Conservation (phyloP, 2,113 vertebrate species). For the Gymnocephalus cernua region DNA sequence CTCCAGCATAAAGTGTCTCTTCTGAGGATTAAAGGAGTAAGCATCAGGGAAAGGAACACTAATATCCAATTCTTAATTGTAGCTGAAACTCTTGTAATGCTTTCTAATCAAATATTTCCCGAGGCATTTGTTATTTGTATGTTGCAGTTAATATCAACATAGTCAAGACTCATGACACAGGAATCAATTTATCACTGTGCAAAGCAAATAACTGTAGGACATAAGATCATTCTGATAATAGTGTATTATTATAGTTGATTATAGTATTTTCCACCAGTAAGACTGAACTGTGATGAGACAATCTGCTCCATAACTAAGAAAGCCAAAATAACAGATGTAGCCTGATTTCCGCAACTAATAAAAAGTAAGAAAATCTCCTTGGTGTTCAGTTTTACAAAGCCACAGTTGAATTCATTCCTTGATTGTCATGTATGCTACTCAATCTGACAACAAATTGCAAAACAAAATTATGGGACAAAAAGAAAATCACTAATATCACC, state of each 20-base stretch:
- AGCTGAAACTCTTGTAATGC: constrained; percentile 53
- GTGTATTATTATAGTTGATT: constrained; percentile 2
- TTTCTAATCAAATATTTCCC: constrained; percentile 66
- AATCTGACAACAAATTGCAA: constrained; percentile 1
- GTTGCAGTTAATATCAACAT: constrained; percentile 67
- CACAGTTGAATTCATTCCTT: constrained; percentile 3
- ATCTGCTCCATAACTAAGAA: constrained; percentile 15
- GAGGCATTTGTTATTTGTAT: constrained; percentile 44
- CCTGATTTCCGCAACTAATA: neutral
- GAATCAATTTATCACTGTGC: constrained; percentile 59
- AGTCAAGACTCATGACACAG: constrained; percentile 31
- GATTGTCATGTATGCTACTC: neutral
- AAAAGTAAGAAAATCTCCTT: constrained; percentile 2
- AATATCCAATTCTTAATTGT: constrained; percentile 75
- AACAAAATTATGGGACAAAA: neutral
- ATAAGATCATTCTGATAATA: constrained; percentile 31
- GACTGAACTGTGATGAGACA: constrained; percentile 8
- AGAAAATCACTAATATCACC: neutral
- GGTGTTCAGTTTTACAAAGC: constrained; percentile 27
- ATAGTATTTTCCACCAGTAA: constrained; percentile 7
- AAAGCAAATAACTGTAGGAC: constrained; percentile 40
- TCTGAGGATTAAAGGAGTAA: constrained; percentile 73
- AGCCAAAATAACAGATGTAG: constrained; percentile 11
- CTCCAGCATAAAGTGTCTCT: constrained; percentile 84
- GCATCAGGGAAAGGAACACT: constrained; percentile 82